Conservation (phyloP, 2,113 vertebrate genomes). For the Cariama cristata region DNA sequence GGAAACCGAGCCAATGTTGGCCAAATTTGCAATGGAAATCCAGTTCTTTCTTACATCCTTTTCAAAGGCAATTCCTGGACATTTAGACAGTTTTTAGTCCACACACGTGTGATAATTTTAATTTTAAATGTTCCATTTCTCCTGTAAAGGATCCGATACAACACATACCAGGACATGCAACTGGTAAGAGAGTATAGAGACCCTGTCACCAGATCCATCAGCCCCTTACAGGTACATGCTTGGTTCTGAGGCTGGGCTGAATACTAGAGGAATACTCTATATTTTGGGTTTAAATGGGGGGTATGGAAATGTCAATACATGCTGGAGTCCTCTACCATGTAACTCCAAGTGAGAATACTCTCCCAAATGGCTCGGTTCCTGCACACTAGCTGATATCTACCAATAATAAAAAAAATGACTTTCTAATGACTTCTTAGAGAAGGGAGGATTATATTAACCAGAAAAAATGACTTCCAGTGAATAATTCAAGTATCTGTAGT, state of each 20-base stretch:
- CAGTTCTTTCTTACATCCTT: background rate
- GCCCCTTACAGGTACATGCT: background rate
- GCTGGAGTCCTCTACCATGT: background rate
- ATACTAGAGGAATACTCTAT: background rate
- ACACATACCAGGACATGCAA: background rate
- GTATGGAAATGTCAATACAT: background rate
- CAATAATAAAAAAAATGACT: background rate
- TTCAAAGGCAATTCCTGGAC: background rate
- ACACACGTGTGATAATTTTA: background rate
- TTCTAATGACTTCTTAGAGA: slow-evolving; percentile 9
- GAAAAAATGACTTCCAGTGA: background rate
- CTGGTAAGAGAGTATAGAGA: background rate
- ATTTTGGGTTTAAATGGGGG: background rate
- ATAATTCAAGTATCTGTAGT: background rate
- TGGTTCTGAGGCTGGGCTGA: background rate
- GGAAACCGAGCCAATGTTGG: background rate
- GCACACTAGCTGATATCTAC: background rate
- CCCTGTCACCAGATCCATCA: background rate
- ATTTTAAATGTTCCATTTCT: background rate
- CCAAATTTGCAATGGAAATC: background rate
- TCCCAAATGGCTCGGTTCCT: background rate
- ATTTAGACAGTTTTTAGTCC: background rate
- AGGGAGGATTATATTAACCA: background rate
- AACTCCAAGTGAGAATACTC: background rate
- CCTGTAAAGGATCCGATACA: background rate